phyloP scores from a whole-genome alignment of 2,888 invertebrate species.

The Eristalis arbustorum region DNA sequence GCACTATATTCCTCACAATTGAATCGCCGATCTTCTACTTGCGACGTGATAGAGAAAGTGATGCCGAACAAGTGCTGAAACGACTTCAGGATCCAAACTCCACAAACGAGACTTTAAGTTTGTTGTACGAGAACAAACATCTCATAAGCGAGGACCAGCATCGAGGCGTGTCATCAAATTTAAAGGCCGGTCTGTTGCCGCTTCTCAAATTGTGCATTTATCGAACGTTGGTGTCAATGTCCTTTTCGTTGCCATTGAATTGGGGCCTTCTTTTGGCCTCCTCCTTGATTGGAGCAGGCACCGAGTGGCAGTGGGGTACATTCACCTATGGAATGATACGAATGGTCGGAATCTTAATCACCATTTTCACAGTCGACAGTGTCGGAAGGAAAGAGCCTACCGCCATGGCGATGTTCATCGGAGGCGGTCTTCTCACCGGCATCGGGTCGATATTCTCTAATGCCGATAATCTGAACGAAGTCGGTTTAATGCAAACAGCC shows the following conservation, averaged over 20 bases:
- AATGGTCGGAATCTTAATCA: slow-evolving; percentile 63
- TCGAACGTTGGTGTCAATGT: slow-evolving; percentile 73
- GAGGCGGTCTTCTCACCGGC: slow-evolving; percentile 70
- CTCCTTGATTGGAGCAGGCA: neutral
- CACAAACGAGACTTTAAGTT: slow-evolving; percentile 73
- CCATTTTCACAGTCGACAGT: slow-evolving; percentile 70
- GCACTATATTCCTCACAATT: slow-evolving; percentile 66
- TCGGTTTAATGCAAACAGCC: slow-evolving; percentile 53
- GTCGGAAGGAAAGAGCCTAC: slow-evolving; percentile 73
- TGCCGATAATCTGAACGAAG: neutral
- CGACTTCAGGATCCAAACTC: slow-evolving; percentile 73
- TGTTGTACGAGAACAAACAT: slow-evolving; percentile 74
- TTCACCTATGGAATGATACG: slow-evolving; percentile 71
- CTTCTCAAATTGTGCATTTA: slow-evolving; percentile 72
- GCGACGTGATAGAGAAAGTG: neutral
- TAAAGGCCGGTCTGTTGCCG: slow-evolving; percentile 67
- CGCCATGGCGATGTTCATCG: slow-evolving; percentile 71
- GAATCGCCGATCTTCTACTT: slow-evolving; percentile 76
- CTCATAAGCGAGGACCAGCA: slow-evolving; percentile 74
- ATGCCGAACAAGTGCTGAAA: slow-evolving; percentile 72
- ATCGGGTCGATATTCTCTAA: slow-evolving; percentile 71
- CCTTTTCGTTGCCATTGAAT: slow-evolving; percentile 74
- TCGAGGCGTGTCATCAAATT: slow-evolving; percentile 34
- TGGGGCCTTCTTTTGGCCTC: neutral
- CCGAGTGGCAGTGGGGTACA: slow-evolving; percentile 63